Conservation (phyloP, 2,888 invertebrate genomes). For the Proisotoma minuta region DNA sequence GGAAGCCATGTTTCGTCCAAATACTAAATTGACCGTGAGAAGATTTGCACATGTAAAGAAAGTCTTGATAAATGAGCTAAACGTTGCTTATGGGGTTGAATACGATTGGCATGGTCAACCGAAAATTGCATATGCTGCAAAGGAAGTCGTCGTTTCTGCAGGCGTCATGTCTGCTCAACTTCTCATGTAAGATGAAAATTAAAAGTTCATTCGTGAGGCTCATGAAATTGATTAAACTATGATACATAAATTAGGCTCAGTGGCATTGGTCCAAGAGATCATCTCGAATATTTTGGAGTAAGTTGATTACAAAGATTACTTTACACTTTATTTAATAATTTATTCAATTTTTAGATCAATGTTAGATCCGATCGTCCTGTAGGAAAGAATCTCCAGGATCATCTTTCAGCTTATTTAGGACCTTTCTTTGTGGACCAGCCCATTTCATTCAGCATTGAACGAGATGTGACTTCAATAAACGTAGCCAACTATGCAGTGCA, state of each 20-base stretch:
- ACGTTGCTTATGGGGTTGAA: constrained; percentile 38
- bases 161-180: constrained; percentile 26
- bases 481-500: constrained; percentile 35
- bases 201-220: too few relatives aligned
- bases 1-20: constrained; percentile 18
- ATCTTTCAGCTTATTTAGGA: constrained; percentile 37
- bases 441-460: constrained; percentile 30
- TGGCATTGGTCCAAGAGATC: constrained; percentile 17
- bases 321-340: not conserved
- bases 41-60: constrained; percentile 37
- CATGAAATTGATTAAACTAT: not conserved
- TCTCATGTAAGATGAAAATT: too few relatives aligned
- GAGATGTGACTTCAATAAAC: constrained; percentile 31
- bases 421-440: constrained; percentile 42
- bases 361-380: constrained; percentile 29
- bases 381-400: constrained; percentile 30
- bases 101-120: constrained; percentile 33
- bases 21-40: constrained; percentile 27
- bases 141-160: constrained; percentile 38
- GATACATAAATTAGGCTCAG: not conserved
- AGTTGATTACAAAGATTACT: not conserved
- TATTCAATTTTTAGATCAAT: constrained; percentile 20
- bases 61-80: constrained; percentile 26
- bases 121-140: constrained; percentile 20
- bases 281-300: constrained; percentile 18